A percentile compares a stretch with the other conserved stretches of the same genome.
phyloP scores from a whole-genome alignment of 2,113 vertebrate species.

The Prinia subflava region DNA sequence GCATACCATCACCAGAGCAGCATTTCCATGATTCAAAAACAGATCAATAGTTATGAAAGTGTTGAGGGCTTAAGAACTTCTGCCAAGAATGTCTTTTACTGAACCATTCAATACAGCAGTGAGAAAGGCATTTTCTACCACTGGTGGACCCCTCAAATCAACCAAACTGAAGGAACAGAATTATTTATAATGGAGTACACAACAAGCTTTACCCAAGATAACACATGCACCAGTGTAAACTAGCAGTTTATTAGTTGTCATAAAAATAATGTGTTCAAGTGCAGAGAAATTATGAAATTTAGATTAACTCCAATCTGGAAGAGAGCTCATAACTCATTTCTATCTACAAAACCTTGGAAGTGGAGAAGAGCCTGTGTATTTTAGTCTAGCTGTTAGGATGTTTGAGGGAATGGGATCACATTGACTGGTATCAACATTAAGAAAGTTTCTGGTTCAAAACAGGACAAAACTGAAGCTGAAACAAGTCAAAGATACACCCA shows the following conservation, averaged over 20 bases:
- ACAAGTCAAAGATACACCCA: neutral
- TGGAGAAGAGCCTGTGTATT: neutral
- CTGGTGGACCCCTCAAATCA: neutral
- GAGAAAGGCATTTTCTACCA: neutral
- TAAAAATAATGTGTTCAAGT: neutral
- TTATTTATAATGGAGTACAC: neutral
- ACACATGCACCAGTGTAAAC: neutral
- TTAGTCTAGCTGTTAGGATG: neutral
- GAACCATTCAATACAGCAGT: neutral
- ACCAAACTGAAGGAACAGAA: neutral
- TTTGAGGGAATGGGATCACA: neutral
- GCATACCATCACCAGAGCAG: neutral
- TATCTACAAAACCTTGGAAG: neutral
- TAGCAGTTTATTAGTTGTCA: neutral
- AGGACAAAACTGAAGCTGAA: neutral
- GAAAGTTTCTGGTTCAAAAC: neutral
- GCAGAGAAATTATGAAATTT: neutral
- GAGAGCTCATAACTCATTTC: neutral
- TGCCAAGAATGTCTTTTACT: neutral
- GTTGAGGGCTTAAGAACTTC: neutral
- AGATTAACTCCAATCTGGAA: neutral
- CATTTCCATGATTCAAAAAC: neutral
- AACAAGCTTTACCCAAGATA: neutral
- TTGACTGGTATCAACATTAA: neutral
- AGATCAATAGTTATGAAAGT: neutral